Evolutionary conservation across 2,888 invertebrate genomes (phyloP).

Genomic region (Ophioninae sp.): DNA sequence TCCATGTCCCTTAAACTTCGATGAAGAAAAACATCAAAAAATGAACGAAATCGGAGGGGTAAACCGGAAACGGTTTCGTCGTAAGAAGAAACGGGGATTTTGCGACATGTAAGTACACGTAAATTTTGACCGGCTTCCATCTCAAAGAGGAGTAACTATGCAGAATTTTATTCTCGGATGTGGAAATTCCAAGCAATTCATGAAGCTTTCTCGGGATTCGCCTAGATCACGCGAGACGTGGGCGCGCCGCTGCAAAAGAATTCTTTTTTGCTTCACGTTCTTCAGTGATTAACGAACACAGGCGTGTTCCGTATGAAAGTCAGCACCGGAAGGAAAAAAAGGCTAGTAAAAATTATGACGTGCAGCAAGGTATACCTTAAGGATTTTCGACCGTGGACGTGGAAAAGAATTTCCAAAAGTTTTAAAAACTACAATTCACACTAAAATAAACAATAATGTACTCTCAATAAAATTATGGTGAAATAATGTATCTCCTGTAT

Average conservation of each 20-base stretch:
- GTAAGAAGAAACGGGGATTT: background rate
- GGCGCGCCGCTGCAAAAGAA: conserved; percentile 50
- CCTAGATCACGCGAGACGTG: conserved; percentile 63
- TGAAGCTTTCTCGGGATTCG: conserved; percentile 33
- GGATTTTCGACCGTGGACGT: background rate
- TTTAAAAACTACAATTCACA: background rate
- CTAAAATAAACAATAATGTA: background rate
- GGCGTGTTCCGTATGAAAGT: background rate
- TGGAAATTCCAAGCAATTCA: conserved; percentile 32
- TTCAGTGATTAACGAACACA: conserved; percentile 38
- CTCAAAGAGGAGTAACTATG: conserved; percentile 52
- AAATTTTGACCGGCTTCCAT: background rate
- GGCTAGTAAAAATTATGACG: background rate
- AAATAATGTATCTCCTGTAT: background rate
- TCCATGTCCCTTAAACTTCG: too few species aligned
- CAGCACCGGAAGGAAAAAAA: background rate
- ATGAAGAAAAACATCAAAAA: too few species aligned
- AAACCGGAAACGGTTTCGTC: too few species aligned
- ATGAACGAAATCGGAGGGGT: too few species aligned
- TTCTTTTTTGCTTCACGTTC: background rate
- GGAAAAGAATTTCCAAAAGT: background rate
- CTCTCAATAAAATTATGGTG: background rate
- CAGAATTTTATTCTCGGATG: conserved; percentile 51
- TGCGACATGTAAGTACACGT: background rate
- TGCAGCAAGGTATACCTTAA: background rate